These are phyloP conservation scores for Campylomormyrus numenius DNA, from an alignment of 2,113 vertebrate genomes.

Conservation along the genomic window DNA sequence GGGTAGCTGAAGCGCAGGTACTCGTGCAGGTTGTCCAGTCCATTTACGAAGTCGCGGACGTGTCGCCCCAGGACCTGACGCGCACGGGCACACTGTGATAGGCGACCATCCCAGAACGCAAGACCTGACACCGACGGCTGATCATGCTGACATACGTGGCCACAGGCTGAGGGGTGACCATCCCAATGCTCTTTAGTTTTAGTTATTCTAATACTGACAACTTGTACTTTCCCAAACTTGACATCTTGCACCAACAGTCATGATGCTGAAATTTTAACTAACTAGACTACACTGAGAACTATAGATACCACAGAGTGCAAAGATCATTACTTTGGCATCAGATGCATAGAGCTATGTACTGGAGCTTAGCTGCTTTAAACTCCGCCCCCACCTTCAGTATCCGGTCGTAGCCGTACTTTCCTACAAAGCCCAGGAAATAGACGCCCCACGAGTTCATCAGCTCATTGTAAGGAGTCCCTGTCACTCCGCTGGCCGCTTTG, in stretches of 20 bases:
- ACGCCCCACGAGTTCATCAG: slow-evolving; percentile 70
- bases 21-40: slow-evolving; percentile 63
- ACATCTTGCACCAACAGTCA: not conserved
- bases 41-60: slow-evolving; percentile 62
- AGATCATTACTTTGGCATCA: not conserved
- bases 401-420: slow-evolving; percentile 64
- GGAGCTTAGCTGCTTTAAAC: not conserved
- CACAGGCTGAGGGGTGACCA: not conserved
- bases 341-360: not conserved
- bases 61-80: slow-evolving; percentile 56
- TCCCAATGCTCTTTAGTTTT: not conserved
- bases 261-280: not conserved
- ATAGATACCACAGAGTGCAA: not conserved
- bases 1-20: slow-evolving; percentile 69
- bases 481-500: slow-evolving; percentile 63
- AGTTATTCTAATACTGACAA: not conserved
- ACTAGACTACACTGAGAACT: not conserved
- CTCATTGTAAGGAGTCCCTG: slow-evolving; percentile 62
- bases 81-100: not conserved
- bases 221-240: not conserved
- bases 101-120: not conserved
- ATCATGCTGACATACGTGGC: not conserved
- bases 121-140: not conserved
- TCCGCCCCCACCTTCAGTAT: slow-evolving; percentile 56
- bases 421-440: slow-evolving; percentile 64